A percentile compares a stretch with the other conserved stretches of the same genome.
Evolutionary conservation across 2,113 vertebrate genomes (phyloP).

Genomic region (Scalopus aquaticus): DNA sequence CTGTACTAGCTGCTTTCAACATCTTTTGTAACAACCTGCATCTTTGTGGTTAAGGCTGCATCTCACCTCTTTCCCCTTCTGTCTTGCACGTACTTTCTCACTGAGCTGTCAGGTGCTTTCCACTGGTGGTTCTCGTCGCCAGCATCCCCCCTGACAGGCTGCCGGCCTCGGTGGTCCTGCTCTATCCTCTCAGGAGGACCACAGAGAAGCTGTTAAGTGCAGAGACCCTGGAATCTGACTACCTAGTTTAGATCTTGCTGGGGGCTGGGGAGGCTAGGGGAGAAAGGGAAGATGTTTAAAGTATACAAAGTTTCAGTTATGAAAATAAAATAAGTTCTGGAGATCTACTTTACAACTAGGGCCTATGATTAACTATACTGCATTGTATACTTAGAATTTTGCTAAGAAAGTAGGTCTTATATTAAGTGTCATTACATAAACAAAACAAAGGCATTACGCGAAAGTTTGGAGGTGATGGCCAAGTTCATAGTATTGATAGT

Average conservation of each 20-base stretch:
- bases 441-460: neutral
- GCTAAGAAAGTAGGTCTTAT: neutral
- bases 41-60: no score
- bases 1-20: no score
- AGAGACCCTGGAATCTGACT: slow-evolving; percentile 2
- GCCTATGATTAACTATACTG: neutral
- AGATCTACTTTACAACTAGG: neutral
- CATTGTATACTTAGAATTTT: neutral
- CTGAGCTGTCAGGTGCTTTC: no score
- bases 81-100: no score
- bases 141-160: no score
- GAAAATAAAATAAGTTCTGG: neutral
- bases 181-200: neutral
- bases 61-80: no score
- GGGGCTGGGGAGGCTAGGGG: neutral
- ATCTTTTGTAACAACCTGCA: no score
- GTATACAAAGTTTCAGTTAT: neutral
- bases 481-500: neutral
- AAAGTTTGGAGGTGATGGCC: neutral
- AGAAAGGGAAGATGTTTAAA: neutral
- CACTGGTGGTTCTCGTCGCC: no score
- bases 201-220: neutral
- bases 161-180: no score
- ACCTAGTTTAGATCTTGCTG: slow-evolving; percentile 22
- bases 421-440: neutral